Conservation (phyloP, 2,888 invertebrate genomes). For the Folsomia candida region DNA sequence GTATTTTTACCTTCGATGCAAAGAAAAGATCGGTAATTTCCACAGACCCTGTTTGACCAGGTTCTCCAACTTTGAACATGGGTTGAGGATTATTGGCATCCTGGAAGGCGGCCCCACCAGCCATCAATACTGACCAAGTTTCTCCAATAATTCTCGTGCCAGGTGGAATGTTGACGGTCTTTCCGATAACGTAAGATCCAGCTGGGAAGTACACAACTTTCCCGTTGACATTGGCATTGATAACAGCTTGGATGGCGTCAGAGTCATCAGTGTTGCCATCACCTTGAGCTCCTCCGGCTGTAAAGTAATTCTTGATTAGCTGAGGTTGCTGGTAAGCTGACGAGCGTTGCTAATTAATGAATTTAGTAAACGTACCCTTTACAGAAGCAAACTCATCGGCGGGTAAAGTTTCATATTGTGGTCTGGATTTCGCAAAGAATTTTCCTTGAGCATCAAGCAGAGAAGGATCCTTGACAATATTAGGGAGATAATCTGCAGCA, state of each 20-base stretch:
- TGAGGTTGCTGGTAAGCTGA: too few relatives aligned
- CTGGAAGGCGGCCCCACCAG: conserved; percentile 37
- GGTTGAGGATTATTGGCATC: conserved; percentile 34
- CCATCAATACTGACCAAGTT: conserved; percentile 45
- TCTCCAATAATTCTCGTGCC: conserved; percentile 45
- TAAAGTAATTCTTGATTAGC: not conserved
- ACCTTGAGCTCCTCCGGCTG: conserved; percentile 40
- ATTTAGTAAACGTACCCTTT: conserved; percentile 26
- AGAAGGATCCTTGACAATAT: conserved; percentile 22
- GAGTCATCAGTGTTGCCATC: conserved; percentile 45
- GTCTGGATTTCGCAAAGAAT: conserved; percentile 41
- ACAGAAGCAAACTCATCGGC: conserved; percentile 38
- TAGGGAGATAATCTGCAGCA: conserved; percentile 24
- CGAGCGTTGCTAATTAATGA: not conserved
- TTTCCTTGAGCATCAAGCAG: conserved; percentile 39
- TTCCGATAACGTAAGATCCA: conserved; percentile 41
- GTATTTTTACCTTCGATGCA: conserved; percentile 9
- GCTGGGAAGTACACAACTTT: conserved; percentile 45
- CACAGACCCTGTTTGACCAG: conserved; percentile 36
- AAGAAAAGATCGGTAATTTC: conserved; percentile 47
- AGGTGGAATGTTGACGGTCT: conserved; percentile 37
- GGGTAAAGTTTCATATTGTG: conserved; percentile 36
- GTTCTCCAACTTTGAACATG: conserved; percentile 44
- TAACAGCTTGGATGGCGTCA: conserved; percentile 42
- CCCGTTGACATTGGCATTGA: conserved; percentile 35